Evolutionary conservation across 2,888 invertebrate species (phyloP), one percentile per base, ranked within the genome.

Genomic region (Nineta flava): DNA sequence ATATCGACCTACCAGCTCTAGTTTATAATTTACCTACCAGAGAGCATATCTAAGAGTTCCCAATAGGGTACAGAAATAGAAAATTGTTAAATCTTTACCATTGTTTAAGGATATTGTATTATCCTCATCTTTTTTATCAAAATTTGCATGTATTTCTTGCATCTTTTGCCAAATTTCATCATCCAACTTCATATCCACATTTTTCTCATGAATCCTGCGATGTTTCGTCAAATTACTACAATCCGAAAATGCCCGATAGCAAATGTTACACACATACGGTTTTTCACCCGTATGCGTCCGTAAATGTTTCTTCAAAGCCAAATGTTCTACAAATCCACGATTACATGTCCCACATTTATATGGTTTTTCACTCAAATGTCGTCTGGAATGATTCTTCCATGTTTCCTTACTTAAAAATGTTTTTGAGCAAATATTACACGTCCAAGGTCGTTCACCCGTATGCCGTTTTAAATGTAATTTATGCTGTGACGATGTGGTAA

Each of bases 401-500:
- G 76, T 72, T 53, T 76, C 75, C 60, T 76, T 76, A 55, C 77
- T 74, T 16, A 75, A 62, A 60, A 78, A 79, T 15, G 68, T 67
- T 60, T 77, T 78, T 1, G 64, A 62, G 57, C 79, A 80, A 55
- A 67, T 68, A 53, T 72, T 71, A 58, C 79, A 81, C 51, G 70
- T 69, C 72, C 72, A 75, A 0, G 77, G 77, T 15, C 73, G 63
- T 54, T 76, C 75, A 1, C 74, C 75, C 1, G 73, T 75, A 57
- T 78, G 78, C 0, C 81, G 65, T 57, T 79, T 73, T 15, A 75
- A 66, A 59, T 84, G 84, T 53, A 82, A 68, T 45, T 79, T 76
- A 59, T 74, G 78, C 62, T 83, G 84, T 16, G 82, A 83, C 9
- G 81, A 81, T 1, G 84, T 84, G 35, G 84, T 82, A 65, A 86